Percentiles rank a stretch among this genome's conserved stretches.
Conservation (phyloP, 2,113 vertebrate species). For the Triplophysa tibetana region DNA sequence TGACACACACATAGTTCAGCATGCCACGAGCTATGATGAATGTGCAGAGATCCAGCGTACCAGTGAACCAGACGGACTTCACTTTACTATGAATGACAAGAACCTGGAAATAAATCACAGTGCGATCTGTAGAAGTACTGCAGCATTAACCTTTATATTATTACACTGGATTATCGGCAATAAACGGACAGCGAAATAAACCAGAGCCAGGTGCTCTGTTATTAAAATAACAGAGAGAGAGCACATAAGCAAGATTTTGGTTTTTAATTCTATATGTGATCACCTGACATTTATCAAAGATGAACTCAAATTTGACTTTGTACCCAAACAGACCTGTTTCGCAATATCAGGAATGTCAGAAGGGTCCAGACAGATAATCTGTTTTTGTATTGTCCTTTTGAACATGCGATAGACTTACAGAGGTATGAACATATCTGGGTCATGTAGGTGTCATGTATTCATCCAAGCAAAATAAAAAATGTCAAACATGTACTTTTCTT, state of each 20-base stretch:
- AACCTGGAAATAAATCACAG: constrained; percentile 36
- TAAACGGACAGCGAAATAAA: constrained; percentile 14
- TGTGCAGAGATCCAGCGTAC: constrained; percentile 36
- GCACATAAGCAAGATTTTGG: not conserved
- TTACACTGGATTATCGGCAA: constrained; percentile 39
- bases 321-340: not conserved
- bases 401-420: not conserved
- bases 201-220: constrained; percentile 3
- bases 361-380: not conserved
- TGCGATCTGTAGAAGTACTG: constrained; percentile 10
- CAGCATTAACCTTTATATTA: constrained; percentile 34
- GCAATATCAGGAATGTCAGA: not conserved
- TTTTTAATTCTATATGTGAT: not conserved
- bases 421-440: not conserved
- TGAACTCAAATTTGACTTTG: not conserved
- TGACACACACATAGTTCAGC: constrained; percentile 53
- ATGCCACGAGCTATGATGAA: constrained; percentile 44
- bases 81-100: constrained; percentile 6
- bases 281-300: not conserved
- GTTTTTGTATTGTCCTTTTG: not conserved
- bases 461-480: not conserved
- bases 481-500: not conserved
- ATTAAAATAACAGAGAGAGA: constrained; percentile 25
- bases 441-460: not conserved
- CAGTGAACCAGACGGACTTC: constrained; percentile 40